These are phyloP conservation scores for Achroia grisella DNA, from an alignment of 1,140 invertebrate species.

Conservation along the genomic window DNA sequence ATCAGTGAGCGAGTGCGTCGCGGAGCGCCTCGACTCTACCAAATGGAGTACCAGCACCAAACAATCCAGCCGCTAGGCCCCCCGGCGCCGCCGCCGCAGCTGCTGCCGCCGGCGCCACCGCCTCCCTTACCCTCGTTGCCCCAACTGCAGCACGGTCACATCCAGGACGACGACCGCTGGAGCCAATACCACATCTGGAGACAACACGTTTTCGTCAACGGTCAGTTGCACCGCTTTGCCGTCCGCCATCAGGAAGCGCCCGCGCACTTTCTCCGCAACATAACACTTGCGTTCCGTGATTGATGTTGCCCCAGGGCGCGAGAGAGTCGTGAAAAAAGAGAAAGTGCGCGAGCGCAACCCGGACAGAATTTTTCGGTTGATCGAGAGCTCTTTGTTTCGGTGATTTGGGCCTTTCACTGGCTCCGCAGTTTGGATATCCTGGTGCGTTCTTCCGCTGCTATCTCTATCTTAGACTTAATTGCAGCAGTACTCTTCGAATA, in stretches of 20 bases:
- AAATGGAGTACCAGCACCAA: constrained; percentile 59
- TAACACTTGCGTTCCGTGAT: background rate
- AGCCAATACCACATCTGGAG: constrained; percentile 77
- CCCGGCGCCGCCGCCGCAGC: constrained; percentile 49
- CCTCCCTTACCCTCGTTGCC: constrained; percentile 59
- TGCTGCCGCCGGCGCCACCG: constrained; percentile 43
- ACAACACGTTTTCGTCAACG: constrained; percentile 77
- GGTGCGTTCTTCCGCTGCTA: no score
- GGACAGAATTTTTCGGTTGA: constrained; percentile 29
- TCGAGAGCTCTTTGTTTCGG: constrained; percentile 32
- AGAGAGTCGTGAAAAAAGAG: constrained; percentile 36
- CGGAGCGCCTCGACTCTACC: constrained; percentile 14
- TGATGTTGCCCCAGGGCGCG: constrained; percentile 17
- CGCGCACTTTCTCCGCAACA: constrained; percentile 37
- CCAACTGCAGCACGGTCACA: constrained; percentile 60
- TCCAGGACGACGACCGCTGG: constrained; percentile 72
- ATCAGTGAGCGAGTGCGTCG: constrained; percentile 37
- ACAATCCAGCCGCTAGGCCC: constrained; percentile 48
- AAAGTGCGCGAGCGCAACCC: constrained; percentile 40
- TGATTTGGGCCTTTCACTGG: constrained; percentile 23
- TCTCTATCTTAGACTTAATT: no score
- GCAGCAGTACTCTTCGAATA: no score
- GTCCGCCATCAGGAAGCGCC: constrained; percentile 21
- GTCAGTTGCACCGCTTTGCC: constrained; percentile 51
- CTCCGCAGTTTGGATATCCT: background rate